Evolutionary conservation across 2,113 vertebrate species (phyloP).

Genomic region (Taxidea taxus): DNA sequence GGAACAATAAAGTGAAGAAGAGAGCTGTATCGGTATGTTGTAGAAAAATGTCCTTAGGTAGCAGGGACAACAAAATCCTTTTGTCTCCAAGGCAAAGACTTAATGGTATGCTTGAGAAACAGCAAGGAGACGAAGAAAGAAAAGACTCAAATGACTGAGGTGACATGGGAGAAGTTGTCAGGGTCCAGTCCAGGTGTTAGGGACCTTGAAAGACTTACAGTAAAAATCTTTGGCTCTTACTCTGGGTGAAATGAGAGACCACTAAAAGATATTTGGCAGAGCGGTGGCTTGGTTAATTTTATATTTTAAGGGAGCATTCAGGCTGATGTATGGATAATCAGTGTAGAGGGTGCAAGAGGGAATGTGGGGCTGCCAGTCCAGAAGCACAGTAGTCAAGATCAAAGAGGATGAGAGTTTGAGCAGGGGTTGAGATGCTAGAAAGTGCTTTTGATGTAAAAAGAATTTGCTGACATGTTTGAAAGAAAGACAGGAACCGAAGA

Average conservation of each 20-base stretch:
- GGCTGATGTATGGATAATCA: neutral
- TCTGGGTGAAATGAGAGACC: neutral
- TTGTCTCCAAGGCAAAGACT: neutral
- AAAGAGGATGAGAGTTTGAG: neutral
- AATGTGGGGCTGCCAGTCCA: neutral
- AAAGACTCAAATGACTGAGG: neutral
- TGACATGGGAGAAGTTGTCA: neutral
- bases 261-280: neutral
- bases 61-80: neutral
- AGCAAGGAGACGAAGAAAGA: neutral
- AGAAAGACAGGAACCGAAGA: neutral
- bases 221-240: neutral
- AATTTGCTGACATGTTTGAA: neutral
- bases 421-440: neutral
- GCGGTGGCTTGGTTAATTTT: neutral
- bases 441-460: neutral
- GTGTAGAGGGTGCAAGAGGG: neutral
- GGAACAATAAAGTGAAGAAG: neutral
- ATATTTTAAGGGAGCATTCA: neutral
- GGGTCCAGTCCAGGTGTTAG: neutral
- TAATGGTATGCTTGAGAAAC: neutral
- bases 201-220: neutral
- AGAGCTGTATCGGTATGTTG: fast-evolving
- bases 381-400: neutral
- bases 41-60: neutral